These are phyloP conservation scores for Enteromius afrohamiltoni DNA, from an alignment of 2,797 vertebrate genomes.

Conservation along the genomic window DNA sequence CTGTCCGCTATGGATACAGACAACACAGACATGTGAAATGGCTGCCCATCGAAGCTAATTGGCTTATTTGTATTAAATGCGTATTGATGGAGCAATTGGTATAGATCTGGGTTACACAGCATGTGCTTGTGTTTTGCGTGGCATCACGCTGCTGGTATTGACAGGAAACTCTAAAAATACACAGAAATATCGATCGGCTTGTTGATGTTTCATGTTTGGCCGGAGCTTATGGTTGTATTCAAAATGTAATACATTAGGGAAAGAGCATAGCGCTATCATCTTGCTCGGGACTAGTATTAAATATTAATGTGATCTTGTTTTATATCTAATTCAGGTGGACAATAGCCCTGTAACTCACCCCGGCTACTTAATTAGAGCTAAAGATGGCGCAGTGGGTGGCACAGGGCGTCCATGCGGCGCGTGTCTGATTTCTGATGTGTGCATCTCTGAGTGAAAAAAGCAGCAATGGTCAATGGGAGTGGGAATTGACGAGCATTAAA, in stretches of 20 bases:
- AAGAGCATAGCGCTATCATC: not conserved
- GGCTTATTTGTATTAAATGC: slow-evolving; percentile 34
- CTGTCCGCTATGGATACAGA: not conserved
- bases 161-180: slow-evolving; percentile 34
- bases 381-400: slow-evolving; percentile 47
- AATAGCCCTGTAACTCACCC: slow-evolving; percentile 31
- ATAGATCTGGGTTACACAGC: slow-evolving; percentile 7
- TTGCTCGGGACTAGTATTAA: slow-evolving; percentile 42
- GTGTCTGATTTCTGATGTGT: slow-evolving; percentile 12
- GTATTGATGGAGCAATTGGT: slow-evolving; percentile 34
- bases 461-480: not conserved
- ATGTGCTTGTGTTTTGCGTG: slow-evolving; percentile 11
- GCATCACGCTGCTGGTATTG: slow-evolving; percentile 14
- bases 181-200: slow-evolving; percentile 4
- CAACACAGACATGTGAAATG: slow-evolving; percentile 7
- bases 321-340: slow-evolving; percentile 36
- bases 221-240: not conserved
- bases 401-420: slow-evolving; percentile 14
- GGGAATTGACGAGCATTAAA: not conserved
- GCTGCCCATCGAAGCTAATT: slow-evolving; percentile 24
- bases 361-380: slow-evolving; percentile 49
- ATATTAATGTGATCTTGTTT: slow-evolving; percentile 52
- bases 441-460: not conserved
- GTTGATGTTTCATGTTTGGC: slow-evolving; percentile 28
- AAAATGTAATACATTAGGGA: slow-evolving; percentile 15